Evolutionary conservation across 1,140 invertebrate species (phyloP).

Genomic region (Chrysoperla carnea): DNA sequence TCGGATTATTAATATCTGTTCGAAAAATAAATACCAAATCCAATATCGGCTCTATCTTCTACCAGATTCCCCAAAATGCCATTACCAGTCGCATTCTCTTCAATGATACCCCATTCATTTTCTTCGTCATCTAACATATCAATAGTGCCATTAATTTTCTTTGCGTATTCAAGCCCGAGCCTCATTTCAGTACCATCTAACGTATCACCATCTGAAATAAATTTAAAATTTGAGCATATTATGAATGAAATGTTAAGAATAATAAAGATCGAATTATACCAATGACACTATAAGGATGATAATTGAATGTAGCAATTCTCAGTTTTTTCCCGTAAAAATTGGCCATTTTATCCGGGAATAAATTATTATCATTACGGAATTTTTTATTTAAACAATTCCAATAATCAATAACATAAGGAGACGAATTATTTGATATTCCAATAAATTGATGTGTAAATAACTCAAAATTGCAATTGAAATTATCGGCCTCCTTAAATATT

Average conservation of each 20-base stretch:
- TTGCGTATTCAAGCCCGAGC: slow-evolving; percentile 17
- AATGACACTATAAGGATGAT: slow-evolving; percentile 13
- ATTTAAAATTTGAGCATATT: too few relatives aligned
- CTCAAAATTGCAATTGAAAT: not conserved
- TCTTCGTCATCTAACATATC: slow-evolving; percentile 27
- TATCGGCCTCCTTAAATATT: too few relatives aligned
- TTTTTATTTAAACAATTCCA: slow-evolving; percentile 1
- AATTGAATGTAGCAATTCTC: slow-evolving; percentile 12
- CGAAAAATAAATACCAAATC: slow-evolving; percentile 20
- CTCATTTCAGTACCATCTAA: slow-evolving; percentile 24
- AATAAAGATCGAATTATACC: slow-evolving; percentile 2
- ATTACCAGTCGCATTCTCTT: slow-evolving; percentile 33
- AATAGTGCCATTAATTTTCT: slow-evolving; percentile 28
- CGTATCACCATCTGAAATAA: slow-evolving; percentile 3
- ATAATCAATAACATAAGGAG: not conserved
- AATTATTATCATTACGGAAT: slow-evolving; percentile 1
- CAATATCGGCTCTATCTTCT: slow-evolving; percentile 34
- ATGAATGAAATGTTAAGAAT: too few relatives aligned
- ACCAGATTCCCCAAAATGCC: slow-evolving; percentile 35
- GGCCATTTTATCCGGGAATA: slow-evolving; percentile 13
- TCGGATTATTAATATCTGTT: too few relatives aligned
- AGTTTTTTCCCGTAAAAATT: slow-evolving; percentile 10
- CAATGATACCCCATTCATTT: slow-evolving; percentile 36
- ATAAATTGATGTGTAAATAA: slow-evolving; percentile 5
- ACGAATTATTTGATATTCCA: not conserved